Base-by-base conservation (phyloP, 2,888 invertebrate genomes). In the Cataglyphis livida region DNA sequence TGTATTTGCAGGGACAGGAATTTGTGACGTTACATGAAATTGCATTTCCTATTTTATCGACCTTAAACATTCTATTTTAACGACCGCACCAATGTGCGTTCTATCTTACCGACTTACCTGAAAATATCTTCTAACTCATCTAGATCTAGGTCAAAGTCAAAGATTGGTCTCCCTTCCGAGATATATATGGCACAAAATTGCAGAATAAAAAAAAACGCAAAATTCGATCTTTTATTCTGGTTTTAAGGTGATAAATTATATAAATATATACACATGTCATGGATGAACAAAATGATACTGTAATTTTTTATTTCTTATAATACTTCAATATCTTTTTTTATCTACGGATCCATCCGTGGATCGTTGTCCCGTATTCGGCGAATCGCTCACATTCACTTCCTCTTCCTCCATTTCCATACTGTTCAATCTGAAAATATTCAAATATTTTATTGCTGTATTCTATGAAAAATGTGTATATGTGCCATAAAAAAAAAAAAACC, bases 351-450 rank as follows among this genome's bases (percentile, higher is more conserved):
- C 54, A 35, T 92, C 90, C 6, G n/a, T 51, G 7, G 85, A 64
- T 21, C 91, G 88, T 65, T 90, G 91, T 15, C 82, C 84, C 32
- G 83, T 15, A 71, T 81, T 91, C 65, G 92, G 92, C 3, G 93
- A 93, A 87, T 93, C 91, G 75, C 88, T 94, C 1, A 91, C 91
- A 71, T 93, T 91, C 25, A 91, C 90, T 21, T 94, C 94, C 57
- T 94, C 93, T 78, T 93, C 93, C 66, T 94, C 93, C 2, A 93
- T 91, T 85, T 94, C 94, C 62, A 94, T 86, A 78, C 92, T 93
- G 74, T 94, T 94, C 59, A 94, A 92, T 84, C 93, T 94, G 70
- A 41, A 90, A 91, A 21, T 54, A 73, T 10, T 59, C 32, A 70
- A 32, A 66, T 35, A 35, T 35, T 6, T 75, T 38, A 64, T 74